A percentile compares a stretch with the other conserved stretches of the same genome.
Evolutionary conservation across 1,140 invertebrate species (phyloP).

Genomic region (Acyrthosiphon pisum): DNA sequence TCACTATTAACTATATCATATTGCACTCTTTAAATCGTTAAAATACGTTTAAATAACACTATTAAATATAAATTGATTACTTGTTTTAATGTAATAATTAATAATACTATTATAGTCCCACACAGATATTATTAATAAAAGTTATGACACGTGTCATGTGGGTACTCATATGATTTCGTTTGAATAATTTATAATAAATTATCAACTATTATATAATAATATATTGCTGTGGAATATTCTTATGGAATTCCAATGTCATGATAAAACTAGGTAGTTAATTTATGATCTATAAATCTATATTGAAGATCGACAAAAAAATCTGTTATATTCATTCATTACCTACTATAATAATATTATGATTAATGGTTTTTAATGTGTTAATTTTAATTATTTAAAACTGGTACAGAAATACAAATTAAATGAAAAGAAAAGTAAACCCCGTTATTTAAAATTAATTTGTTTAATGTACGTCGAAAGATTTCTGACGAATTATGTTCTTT

Average conservation of each 20-base stretch:
- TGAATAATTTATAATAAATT: not conserved
- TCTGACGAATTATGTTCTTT: not conserved
- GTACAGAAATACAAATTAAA: not conserved
- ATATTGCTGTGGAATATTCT: not conserved
- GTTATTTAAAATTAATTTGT: not conserved
- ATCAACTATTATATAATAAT: not conserved
- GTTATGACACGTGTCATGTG: too few species aligned
- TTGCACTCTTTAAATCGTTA: not conserved
- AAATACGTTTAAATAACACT: not conserved
- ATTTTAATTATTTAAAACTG: not conserved
- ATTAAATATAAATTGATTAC: not conserved
- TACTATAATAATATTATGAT: constrained; percentile 12
- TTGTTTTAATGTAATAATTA: too few species aligned
- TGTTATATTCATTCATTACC: not conserved
- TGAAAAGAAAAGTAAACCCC: not conserved
- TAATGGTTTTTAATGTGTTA: not conserved
- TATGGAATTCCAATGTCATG: not conserved
- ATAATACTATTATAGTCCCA: too few species aligned
- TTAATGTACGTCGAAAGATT: not conserved
- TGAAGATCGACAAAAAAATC: not conserved
- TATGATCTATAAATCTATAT: not conserved
- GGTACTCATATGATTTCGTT: not conserved
- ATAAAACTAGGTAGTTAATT: not conserved
- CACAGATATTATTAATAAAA: too few species aligned
- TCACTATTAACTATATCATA: not conserved